Conservation (phyloP, 1,140 invertebrate genomes). For the Archegozetes longisetosus region DNA sequence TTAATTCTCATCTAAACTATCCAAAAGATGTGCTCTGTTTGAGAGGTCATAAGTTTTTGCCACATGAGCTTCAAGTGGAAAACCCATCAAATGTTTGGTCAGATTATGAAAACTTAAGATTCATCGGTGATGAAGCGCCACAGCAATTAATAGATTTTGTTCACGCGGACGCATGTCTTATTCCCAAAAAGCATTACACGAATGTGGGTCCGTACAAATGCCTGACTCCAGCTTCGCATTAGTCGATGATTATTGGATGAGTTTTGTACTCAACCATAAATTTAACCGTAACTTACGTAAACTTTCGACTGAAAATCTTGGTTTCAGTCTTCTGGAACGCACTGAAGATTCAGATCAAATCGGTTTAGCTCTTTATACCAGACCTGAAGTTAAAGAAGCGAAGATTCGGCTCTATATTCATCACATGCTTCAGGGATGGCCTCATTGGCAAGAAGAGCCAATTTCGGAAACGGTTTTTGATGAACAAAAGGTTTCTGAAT, state of each 20-base stretch:
- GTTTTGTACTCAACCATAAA: neutral
- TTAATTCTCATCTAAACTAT: too few relatives aligned
- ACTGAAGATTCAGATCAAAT: too few relatives aligned
- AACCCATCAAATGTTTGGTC: neutral
- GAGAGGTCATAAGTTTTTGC: neutral
- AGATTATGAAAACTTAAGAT: neutral
- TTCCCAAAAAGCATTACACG: neutral
- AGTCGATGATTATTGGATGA: neutral
- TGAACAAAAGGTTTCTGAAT: too few relatives aligned
- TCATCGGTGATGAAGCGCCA: neutral
- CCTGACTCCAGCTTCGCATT: neutral
- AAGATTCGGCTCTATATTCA: too few relatives aligned
- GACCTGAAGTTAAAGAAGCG: too few relatives aligned
- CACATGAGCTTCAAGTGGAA: neutral
- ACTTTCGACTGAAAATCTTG: neutral
- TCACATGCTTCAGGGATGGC: too few relatives aligned
- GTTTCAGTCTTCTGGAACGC: neutral
- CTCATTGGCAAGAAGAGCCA: too few relatives aligned
- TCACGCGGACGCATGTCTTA: neutral
- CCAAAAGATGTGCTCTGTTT: too few relatives aligned
- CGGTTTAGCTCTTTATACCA: too few relatives aligned
- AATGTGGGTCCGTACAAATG: neutral
- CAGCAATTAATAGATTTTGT: neutral
- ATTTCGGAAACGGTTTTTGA: too few relatives aligned
- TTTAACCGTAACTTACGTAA: neutral